A percentile compares a stretch with the other conserved stretches of the same genome.
Evolutionary conservation across 2,113 vertebrate species (phyloP).

Genomic region (Uria lomvia): DNA sequence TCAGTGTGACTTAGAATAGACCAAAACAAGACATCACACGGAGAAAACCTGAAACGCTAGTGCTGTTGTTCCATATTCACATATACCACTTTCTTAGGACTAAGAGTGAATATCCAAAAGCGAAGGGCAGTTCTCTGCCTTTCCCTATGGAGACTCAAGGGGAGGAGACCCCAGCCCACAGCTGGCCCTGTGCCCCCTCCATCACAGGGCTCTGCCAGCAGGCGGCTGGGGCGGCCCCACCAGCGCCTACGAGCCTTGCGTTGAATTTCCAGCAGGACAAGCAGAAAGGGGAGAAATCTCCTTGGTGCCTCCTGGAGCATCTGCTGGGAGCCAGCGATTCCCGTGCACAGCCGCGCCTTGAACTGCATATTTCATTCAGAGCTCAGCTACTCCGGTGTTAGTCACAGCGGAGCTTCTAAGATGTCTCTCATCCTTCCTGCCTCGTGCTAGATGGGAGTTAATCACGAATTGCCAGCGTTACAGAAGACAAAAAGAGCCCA

Average conservation of each 20-base stretch:
- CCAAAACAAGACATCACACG: neutral
- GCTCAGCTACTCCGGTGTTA: neutral
- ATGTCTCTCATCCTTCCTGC: neutral
- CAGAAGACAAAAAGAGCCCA: neutral
- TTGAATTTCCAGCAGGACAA: neutral
- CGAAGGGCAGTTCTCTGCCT: neutral
- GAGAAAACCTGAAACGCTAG: rapidly evolving
- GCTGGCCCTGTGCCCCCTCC: neutral
- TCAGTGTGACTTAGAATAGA: neutral
- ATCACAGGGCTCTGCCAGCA: neutral
- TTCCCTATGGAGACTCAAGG: neutral
- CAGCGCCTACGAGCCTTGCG: neutral
- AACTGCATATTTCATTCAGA: rapidly evolving
- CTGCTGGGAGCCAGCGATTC: neutral
- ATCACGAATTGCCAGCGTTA: neutral
- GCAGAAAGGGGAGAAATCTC: neutral
- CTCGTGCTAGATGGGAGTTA: neutral
- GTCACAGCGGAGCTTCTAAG: neutral
- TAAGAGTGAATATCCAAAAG: neutral
- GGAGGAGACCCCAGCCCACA: rapidly evolving
- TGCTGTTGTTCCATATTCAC: rapidly evolving
- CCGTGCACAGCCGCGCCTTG: rapidly evolving
- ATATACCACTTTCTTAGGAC: rapidly evolving
- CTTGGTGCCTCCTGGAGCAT: neutral
- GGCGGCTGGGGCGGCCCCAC: rapidly evolving